phyloP scores from a whole-genome alignment of 2,888 invertebrate species.

The Cylindroiulus punctatus region DNA sequence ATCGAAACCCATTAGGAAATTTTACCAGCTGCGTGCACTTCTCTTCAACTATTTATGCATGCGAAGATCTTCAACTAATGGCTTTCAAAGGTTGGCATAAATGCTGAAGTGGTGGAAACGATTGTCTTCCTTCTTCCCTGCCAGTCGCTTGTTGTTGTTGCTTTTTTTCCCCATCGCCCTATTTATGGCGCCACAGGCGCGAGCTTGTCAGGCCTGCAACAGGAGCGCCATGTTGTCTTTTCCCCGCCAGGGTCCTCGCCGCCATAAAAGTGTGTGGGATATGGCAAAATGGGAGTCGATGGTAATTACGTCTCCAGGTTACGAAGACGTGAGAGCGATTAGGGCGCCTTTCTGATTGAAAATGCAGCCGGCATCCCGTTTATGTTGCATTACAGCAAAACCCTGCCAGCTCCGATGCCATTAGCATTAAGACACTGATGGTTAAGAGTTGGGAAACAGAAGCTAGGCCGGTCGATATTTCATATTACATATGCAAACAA shows the following conservation, averaged over 20 bases:
- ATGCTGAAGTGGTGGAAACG: constrained; percentile 51
- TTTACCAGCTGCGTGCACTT: constrained; percentile 51
- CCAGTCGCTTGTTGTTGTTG: constrained; percentile 15
- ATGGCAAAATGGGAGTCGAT: not conserved
- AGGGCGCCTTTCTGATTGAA: constrained; percentile 28
- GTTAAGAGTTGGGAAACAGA: constrained; percentile 42
- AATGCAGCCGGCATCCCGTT: constrained; percentile 42
- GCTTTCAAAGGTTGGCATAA: constrained; percentile 50
- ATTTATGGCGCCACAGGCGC: not conserved
- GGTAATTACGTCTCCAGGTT: constrained; percentile 37
- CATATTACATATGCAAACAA: constrained; percentile 49
- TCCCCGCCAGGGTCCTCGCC: not conserved
- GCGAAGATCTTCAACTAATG: constrained; percentile 52
- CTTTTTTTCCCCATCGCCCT: not conserved
- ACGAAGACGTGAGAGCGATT: constrained; percentile 34
- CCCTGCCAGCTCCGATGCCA: constrained; percentile 20
- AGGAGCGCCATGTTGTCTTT: not conserved
- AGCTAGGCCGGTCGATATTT: constrained; percentile 43
- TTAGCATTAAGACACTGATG: constrained; percentile 33
- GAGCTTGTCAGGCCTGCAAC: too few species aligned
- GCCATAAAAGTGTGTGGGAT: not conserved
- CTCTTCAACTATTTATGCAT: constrained; percentile 45
- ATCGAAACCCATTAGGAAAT: constrained; percentile 57
- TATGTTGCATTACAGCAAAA: constrained; percentile 12
- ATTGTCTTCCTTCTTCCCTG: constrained; percentile 42